Evolutionary conservation across 2,797 vertebrate species (phyloP), one percentile per base, ranked within the genome.

Genomic region (Mormyrops boulengeri): DNA sequence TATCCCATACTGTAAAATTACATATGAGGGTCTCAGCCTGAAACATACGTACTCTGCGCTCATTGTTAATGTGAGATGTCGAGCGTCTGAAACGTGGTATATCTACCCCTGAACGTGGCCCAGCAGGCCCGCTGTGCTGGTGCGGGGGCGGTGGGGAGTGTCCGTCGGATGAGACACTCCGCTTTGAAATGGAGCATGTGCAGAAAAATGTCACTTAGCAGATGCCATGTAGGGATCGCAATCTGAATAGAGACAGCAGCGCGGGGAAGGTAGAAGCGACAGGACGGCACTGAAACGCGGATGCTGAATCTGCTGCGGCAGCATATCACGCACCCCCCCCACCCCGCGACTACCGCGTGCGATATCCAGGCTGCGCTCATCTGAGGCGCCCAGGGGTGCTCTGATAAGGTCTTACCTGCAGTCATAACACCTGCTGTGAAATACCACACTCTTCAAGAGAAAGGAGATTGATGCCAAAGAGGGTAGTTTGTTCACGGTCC

Each of bases 401-500:
- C 89, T 66, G 53, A 86, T 69, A 62, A 85, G 89, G 55, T 14
- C 82, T 62, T 34, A n/a, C 47, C 89, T 55, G 53, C 86, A 57
- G 62, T 88, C 85, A n/a, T 38, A 41, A 60, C 53, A 57, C 85
- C 85, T 57, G 85, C 85, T 87, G 85, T 11, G 85, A 60, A 34
- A 87, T 34, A 34, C 85, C 30, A 38, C 30, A 38, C 26, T 85
- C 47, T 85, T 85, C 26, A 7, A 85, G n/a, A 86, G 84, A 53
- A 52, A 34, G 47, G 84, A 86, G 47, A 86, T 17, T 52, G 84
- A 55, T 86, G 84, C 84, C 49, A 52, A 86, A 86, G 47, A 50
- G 50, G 47, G 84, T 86, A 57, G 85, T 87, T 87, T 87, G 85
- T 57, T 87, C 85, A 87, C 26, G 85, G 34, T 60, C 85, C 85